Percentiles rank a stretch among this genome's conserved stretches.
These are phyloP conservation scores for Orthonychiurus folsomi DNA, from an alignment of 2,888 invertebrate species.

Conservation along the genomic window DNA sequence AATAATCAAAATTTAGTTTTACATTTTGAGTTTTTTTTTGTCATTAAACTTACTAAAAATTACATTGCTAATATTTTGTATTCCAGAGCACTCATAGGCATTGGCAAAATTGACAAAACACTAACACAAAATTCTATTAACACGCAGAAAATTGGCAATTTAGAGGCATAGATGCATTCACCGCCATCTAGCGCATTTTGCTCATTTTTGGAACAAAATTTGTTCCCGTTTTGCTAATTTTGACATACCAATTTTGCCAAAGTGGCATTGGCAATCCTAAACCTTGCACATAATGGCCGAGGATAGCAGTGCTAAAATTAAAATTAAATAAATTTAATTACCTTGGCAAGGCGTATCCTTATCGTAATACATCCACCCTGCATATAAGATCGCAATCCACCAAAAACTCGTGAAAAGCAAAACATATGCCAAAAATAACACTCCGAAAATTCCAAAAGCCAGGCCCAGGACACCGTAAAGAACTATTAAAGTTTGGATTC, in stretches of 20 bases:
- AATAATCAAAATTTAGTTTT: no score
- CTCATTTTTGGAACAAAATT: no score
- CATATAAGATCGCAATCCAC: slow-evolving; percentile 50
- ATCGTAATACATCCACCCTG: slow-evolving; percentile 60
- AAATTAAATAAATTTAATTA: background rate
- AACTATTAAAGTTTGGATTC: slow-evolving; percentile 75
- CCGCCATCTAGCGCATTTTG: no score
- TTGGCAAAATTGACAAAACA: no score
- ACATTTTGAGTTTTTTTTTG: background rate
- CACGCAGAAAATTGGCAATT: background rate
- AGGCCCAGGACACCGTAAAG: slow-evolving; percentile 34
- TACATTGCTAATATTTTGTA: slow-evolving; percentile 10
- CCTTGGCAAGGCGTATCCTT: slow-evolving; percentile 52
- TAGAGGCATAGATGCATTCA: no score
- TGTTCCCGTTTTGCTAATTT: no score
- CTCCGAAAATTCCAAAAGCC: slow-evolving; percentile 44
- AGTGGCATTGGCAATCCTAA: no score
- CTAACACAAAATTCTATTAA: background rate
- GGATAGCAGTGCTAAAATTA: background rate
- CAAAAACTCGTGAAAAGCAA: slow-evolving; percentile 46
- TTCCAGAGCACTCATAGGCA: background rate
- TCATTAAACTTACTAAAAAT: no score
- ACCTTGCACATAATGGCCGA: background rate
- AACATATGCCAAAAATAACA: slow-evolving; percentile 52
- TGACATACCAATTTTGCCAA: no score